Percentiles rank a stretch among this genome's conserved stretches.
Evolutionary conservation across 2,797 vertebrate genomes (phyloP).

Genomic region (Syndactyla subalaris): DNA sequence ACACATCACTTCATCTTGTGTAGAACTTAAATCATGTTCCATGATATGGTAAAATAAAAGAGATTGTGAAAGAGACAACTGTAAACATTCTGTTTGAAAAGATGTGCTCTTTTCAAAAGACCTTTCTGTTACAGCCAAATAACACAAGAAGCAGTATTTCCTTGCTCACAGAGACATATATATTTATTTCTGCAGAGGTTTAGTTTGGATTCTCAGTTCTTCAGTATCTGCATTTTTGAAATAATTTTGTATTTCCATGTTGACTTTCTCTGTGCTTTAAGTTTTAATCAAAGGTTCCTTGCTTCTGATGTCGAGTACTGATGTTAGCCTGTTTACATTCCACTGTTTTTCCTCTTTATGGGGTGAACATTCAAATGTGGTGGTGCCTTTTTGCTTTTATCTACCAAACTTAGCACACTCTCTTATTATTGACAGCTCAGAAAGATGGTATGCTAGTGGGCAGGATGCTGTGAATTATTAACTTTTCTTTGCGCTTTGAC

Average conservation of each 20-base stretch:
- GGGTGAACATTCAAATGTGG: constrained; percentile 46
- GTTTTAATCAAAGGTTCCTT: constrained; percentile 53
- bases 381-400: constrained; percentile 29
- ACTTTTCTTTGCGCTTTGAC: constrained; percentile 38
- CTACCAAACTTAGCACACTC: background rate
- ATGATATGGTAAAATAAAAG: constrained; percentile 59
- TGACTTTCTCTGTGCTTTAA: constrained; percentile 50
- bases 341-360: constrained; percentile 19
- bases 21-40: constrained; percentile 38
- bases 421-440: constrained; percentile 35
- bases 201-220: constrained; percentile 31
- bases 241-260: constrained; percentile 52
- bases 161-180: background rate
- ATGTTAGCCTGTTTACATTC: constrained; percentile 65
- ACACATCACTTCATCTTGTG: constrained; percentile 11
- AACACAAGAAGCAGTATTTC: constrained; percentile 10
- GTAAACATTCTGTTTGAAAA: constrained; percentile 62
- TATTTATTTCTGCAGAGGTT: constrained; percentile 49
- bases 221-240: constrained; percentile 36
- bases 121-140: constrained; percentile 51
- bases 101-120: constrained; percentile 54
- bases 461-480: constrained; percentile 38
- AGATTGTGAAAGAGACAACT: constrained; percentile 55
- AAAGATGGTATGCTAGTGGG: constrained; percentile 28
- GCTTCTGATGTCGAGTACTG: constrained; percentile 49